Evolutionary conservation across 2,113 vertebrate species (phyloP), one percentile per base, ranked within the genome.

Genomic region (Phaethornis superciliosus): DNA sequence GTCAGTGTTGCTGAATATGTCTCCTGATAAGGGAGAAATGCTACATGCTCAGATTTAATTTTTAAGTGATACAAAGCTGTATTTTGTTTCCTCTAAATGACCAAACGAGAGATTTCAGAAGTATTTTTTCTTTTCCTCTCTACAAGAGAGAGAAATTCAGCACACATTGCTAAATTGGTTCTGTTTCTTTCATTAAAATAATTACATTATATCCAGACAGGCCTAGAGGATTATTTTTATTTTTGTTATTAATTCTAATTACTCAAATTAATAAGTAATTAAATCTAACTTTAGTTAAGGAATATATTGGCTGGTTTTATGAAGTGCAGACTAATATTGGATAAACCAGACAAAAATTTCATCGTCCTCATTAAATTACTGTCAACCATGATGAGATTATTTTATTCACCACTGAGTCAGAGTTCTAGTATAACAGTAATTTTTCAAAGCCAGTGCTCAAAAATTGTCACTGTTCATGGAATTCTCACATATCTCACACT

Each of bases 391-490:
- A 58, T 33, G 20, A 28, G 32, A 91, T 90, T 9, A 93, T 94
- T 95, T 94, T 94, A 79, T 85, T 90, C 64, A 88, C 85, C 92
- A 60, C 1, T 89, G 79, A 93, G 60, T 88, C 86, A 79, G 72
- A 52, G 59, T 82, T 94, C 40, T 95, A 11, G 70, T 30, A 71
- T 44, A 60, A 63, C 67, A 74, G 67, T 55, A 15, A 4, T 70
- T 85, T 93, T 94, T 96, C 80, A 91, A 89, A 93, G 32, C 74
- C 37, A 89, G 81, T 6, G 2, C 52, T 93, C 69, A 70, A 63
- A 94, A 94, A 94, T 19, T 85, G 77, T 56, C 68, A 96, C 11
- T 42, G 24, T 81, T 18, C 28, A 55, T n/a, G 21, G 40, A 77
- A 88, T 71, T 81, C n/a, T 90, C 54, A 64, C 7, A 1, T 55